phyloP scores from a whole-genome alignment of 2,888 invertebrate species.

The Machimus rusticus region DNA sequence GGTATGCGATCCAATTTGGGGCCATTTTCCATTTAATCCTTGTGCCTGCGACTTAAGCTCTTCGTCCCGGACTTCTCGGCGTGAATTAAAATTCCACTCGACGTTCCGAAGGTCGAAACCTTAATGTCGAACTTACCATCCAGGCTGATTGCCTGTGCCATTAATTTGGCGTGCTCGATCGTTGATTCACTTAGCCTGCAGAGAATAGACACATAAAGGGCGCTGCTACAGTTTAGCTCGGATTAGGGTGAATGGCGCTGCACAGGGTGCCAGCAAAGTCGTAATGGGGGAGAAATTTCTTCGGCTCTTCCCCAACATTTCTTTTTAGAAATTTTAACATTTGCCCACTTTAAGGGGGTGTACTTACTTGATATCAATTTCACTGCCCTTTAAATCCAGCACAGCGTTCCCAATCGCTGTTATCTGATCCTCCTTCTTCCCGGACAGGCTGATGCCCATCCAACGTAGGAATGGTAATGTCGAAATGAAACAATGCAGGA shows the following conservation, averaged over 20 bases:
- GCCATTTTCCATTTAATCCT: slow-evolving; percentile 48
- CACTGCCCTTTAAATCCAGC: slow-evolving; percentile 54
- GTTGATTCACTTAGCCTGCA: slow-evolving; percentile 56
- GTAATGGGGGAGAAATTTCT: not conserved
- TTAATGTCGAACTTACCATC: slow-evolving; percentile 57
- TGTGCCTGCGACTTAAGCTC: slow-evolving; percentile 54
- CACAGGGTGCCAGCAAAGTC: not conserved
- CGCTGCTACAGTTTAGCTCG: slow-evolving; percentile 28
- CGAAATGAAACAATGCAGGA: slow-evolving; percentile 54
- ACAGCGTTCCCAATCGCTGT: slow-evolving; percentile 55
- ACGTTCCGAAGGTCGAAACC: slow-evolving; percentile 57
- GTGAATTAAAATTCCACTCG: slow-evolving; percentile 56
- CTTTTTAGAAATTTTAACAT: not conserved
- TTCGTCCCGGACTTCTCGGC: slow-evolving; percentile 55
- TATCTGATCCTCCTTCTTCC: slow-evolving; percentile 55
- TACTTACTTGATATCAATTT: slow-evolving; percentile 56
- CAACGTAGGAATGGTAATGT: slow-evolving; percentile 54
- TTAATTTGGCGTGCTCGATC: slow-evolving; percentile 56
- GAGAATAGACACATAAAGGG: slow-evolving; percentile 27
- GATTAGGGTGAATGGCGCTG: slow-evolving; percentile 10
- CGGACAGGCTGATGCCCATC: slow-evolving; percentile 55
- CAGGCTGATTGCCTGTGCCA: slow-evolving; percentile 56
- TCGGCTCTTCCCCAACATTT: not conserved
- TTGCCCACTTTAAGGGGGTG: not conserved
- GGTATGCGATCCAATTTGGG: not conserved